Evolutionary conservation across 1,140 invertebrate genomes (phyloP).

Genomic region (Leucophenga varia): DNA sequence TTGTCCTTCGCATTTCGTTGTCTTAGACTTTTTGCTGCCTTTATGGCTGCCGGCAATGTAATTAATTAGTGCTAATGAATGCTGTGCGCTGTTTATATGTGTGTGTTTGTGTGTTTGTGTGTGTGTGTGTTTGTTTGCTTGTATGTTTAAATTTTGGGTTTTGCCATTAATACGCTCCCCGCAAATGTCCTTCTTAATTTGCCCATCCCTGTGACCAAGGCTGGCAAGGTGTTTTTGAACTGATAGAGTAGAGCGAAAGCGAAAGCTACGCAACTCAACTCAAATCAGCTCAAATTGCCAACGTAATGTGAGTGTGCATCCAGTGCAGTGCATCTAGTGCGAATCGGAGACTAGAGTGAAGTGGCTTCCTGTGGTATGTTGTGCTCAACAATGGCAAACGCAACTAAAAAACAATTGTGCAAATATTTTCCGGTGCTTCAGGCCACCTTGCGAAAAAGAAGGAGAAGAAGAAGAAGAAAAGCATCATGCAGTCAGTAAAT

Average conservation of each 20-base stretch:
- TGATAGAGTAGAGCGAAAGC: conserved; percentile 8
- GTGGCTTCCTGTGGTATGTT: too few relatives aligned
- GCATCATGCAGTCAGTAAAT: too few relatives aligned
- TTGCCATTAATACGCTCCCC: conserved; percentile 9
- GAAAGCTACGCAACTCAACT: conserved; percentile 7
- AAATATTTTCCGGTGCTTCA: too few relatives aligned
- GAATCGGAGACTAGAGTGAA: too few relatives aligned
- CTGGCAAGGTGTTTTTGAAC: conserved; percentile 33
- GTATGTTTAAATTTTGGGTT: conserved; percentile 28
- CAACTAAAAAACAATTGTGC: too few relatives aligned
- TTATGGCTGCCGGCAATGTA: conserved; percentile 25
- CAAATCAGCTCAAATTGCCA: too few relatives aligned
- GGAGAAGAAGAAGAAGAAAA: too few relatives aligned
- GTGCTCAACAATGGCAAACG: too few relatives aligned
- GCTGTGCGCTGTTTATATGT: conserved; percentile 2
- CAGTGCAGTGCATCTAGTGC: too few relatives aligned
- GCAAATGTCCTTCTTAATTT: conserved; percentile 20
- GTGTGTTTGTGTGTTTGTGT: conserved; percentile 8
- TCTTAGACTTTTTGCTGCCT: conserved; percentile 12
- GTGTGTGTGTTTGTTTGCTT: conserved; percentile 4
- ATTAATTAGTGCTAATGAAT: conserved; percentile 53
- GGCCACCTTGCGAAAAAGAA: too few relatives aligned
- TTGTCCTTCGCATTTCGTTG: conserved; percentile 12
- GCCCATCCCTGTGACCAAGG: conserved; percentile 21
- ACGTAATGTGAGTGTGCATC: too few relatives aligned